A percentile compares a stretch with the other conserved stretches of the same genome.
These are phyloP conservation scores for Aphidoletes aphidimyza DNA, from an alignment of 2,888 invertebrate genomes.

Conservation along the genomic window DNA sequence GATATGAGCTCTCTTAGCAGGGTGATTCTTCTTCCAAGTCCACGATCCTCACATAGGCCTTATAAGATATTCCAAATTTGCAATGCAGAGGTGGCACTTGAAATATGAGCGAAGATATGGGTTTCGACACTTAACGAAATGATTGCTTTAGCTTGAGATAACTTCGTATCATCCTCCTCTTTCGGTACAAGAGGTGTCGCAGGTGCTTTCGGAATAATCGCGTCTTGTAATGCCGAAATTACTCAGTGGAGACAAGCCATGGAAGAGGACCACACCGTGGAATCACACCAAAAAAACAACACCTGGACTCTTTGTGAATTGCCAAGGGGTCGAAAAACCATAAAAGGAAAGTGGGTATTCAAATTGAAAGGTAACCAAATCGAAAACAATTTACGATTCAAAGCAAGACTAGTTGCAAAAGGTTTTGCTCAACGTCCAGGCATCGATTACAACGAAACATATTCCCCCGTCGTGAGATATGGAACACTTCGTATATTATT, in stretches of 20 bases:
- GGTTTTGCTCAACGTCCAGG: constrained; percentile 56
- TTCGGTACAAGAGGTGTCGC: constrained; percentile 54
- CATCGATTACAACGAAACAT: constrained; percentile 55
- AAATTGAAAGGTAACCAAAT: constrained; percentile 55
- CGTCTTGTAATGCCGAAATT: too few relatives aligned
- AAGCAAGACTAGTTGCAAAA: constrained; percentile 56
- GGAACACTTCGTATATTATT: constrained; percentile 55
- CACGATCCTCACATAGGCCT: not conserved
- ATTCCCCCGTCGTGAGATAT: constrained; percentile 54
- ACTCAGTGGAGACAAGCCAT: constrained; percentile 39
- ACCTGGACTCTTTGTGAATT: constrained; percentile 9
- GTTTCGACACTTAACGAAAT: not conserved
- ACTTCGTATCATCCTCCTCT: constrained; percentile 48
- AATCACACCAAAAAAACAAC: not conserved
- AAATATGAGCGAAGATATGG: not conserved
- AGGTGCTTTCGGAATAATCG: constrained; percentile 55
- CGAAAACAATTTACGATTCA: constrained; percentile 55
- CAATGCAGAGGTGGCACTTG: not conserved
- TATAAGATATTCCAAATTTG: not conserved
- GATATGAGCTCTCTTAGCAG: not conserved
- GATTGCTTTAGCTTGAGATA: not conserved
- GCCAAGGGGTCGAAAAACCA: constrained; percentile 53
- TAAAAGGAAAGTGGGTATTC: constrained; percentile 57
- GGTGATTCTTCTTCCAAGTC: not conserved
- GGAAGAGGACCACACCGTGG: constrained; percentile 50